phyloP scores from a whole-genome alignment of 2,888 invertebrate species.

The Spisula subtruncata region DNA sequence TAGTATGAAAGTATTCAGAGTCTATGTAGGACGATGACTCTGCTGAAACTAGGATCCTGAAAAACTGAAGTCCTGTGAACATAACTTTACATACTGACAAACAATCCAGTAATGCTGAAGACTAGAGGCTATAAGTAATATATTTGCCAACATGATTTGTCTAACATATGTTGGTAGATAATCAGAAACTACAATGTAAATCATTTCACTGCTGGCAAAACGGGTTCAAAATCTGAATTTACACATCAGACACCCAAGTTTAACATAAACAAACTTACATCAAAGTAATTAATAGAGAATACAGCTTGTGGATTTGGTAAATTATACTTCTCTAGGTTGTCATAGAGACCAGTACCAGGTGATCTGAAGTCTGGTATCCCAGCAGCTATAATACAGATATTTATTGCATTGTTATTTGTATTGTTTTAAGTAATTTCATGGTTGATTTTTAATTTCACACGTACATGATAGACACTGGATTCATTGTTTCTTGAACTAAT shows the following conservation, averaged over 20 bases:
- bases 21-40: too few relatives aligned
- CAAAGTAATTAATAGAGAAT: constrained; percentile 95
- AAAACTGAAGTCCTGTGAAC: too few relatives aligned
- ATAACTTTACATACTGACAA: too few relatives aligned
- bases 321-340: constrained; percentile 96
- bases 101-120: too few relatives aligned
- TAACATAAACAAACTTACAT: constrained; percentile 66
- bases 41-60: too few relatives aligned
- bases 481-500: too few relatives aligned
- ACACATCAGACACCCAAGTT: not conserved
- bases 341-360: constrained; percentile 96
- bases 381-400: constrained; percentile 90
- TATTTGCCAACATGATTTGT: not conserved
- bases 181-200: not conserved
- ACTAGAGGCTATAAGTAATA: too few relatives aligned
- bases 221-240: not conserved
- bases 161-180: not conserved
- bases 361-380: constrained; percentile 99
- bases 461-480: too few relatives aligned
- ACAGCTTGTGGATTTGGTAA: constrained; percentile 97
- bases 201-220: not conserved
- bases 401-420: too few relatives aligned
- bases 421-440: too few relatives aligned
- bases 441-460: too few relatives aligned
- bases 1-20: too few relatives aligned